These are phyloP conservation scores for Apodemus speciosus DNA, from an alignment of 2,113 vertebrate species.

Conservation along the genomic window DNA sequence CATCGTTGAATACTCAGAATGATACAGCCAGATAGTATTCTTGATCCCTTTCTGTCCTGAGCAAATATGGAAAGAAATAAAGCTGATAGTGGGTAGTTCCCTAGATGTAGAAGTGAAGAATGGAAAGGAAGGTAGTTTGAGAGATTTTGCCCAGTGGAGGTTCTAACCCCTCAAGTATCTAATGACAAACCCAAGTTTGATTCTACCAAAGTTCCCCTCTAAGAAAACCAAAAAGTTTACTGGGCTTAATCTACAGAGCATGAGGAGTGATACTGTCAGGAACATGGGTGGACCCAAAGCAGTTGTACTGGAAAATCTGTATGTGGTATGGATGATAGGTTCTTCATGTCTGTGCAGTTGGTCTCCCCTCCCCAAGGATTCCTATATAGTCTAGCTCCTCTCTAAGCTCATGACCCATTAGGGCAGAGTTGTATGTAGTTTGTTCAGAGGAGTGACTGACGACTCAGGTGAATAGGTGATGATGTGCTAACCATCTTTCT, in stretches of 20 bases:
- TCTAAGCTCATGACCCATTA: not conserved
- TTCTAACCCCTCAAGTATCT: not conserved
- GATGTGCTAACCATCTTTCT: not conserved
- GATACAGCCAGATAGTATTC: constrained; percentile 11
- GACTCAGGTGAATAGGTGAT: not conserved
- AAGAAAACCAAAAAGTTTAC: not conserved
- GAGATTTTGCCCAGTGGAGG: not conserved
- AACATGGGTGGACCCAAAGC: not conserved
- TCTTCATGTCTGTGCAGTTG: not conserved
- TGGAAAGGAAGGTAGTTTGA: not conserved
- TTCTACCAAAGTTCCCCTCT: not conserved
- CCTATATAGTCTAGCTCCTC: not conserved
- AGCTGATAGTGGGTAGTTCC: not conserved
- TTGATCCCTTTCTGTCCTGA: accelerated
- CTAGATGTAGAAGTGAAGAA: not conserved
- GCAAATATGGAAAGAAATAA: not conserved
- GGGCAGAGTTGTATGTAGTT: not conserved
- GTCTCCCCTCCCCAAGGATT: not conserved
- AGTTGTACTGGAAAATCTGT: not conserved
- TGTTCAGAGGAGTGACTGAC: not conserved
- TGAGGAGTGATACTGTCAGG: not conserved
- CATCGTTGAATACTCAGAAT: constrained; percentile 46
- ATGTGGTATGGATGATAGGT: not conserved
- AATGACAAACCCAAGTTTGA: not conserved
- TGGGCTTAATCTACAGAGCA: not conserved